These are phyloP conservation scores for Origma solitaria DNA, from an alignment of 2,113 vertebrate species.

Conservation along the genomic window DNA sequence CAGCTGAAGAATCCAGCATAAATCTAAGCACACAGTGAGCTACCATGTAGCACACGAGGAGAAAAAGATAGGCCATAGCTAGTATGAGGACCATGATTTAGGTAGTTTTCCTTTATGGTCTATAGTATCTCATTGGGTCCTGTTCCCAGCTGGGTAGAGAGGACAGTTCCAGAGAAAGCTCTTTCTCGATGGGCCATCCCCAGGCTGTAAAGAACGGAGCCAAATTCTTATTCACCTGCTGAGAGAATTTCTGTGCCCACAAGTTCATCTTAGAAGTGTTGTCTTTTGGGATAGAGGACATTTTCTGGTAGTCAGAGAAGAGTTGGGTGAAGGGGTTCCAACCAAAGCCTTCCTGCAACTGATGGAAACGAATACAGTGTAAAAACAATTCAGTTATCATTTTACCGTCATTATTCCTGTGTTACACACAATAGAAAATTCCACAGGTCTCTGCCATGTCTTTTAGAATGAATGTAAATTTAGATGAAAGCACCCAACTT, in stretches of 20 bases:
- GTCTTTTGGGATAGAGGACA: conserved; percentile 49
- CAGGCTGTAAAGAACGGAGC: conserved; percentile 74
- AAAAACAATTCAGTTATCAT: background rate
- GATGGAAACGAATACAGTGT: background rate
- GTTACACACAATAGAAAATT: background rate
- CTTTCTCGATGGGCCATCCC: conserved; percentile 76
- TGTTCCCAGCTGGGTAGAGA: conserved; percentile 72
- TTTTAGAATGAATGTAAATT: background rate
- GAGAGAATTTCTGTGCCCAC: conserved; percentile 75
- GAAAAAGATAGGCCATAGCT: background rate
- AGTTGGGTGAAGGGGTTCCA: conserved; percentile 74
- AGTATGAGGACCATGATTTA: background rate
- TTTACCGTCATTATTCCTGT: background rate
- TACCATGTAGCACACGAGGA: background rate
- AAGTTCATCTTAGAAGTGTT: conserved; percentile 75
- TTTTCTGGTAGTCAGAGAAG: conserved; percentile 72
- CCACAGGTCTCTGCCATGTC: background rate
- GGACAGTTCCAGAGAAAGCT: conserved; percentile 63
- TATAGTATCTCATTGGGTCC: conserved; percentile 71
- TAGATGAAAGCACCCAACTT: background rate
- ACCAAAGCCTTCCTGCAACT: conserved; percentile 79
- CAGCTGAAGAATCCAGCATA: background rate
- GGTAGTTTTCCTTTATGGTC: conserved; percentile 41
- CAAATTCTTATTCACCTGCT: conserved; percentile 74
- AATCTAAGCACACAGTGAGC: background rate